Evolutionary conservation across 2,888 invertebrate genomes (phyloP).

Genomic region (Synergus gifuensis): DNA sequence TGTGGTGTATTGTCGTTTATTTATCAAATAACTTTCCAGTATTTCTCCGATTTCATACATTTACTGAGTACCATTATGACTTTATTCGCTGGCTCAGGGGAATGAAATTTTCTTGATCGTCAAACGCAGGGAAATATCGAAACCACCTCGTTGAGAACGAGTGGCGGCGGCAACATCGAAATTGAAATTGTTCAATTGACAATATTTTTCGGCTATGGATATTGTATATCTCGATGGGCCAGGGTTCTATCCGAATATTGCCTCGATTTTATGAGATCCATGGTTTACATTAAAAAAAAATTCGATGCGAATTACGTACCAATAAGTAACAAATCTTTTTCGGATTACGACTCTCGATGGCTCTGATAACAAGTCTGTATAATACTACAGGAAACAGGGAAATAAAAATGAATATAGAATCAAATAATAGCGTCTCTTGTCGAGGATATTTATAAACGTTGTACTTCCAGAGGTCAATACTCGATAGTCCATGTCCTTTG

Average conservation of each 20-base stretch:
- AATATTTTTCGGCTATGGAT: slow-evolving; percentile 61
- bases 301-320: slow-evolving; percentile 3
- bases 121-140: slow-evolving; percentile 20
- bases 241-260: slow-evolving; percentile 51
- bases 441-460: slow-evolving; percentile 9
- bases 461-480: not conserved
- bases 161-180: slow-evolving; percentile 38
- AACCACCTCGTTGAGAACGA: slow-evolving; percentile 39
- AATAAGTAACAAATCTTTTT: slow-evolving; percentile 45
- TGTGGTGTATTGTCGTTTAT: not conserved
- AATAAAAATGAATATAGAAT: not conserved
- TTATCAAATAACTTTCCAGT: not conserved
- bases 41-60: not conserved
- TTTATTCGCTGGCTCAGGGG: not conserved
- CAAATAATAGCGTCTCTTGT: not conserved
- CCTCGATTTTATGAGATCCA: slow-evolving; percentile 42
- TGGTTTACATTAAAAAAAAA: slow-evolving; percentile 39
- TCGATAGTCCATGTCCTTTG: not conserved
- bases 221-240: slow-evolving; percentile 46
- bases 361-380: not conserved
- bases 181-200: slow-evolving; percentile 61
- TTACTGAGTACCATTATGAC: not conserved
- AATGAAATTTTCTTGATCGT: slow-evolving; percentile 20
- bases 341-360: slow-evolving; percentile 10
- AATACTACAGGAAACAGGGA: not conserved